Percentiles rank a stretch among this genome's conserved stretches.
These are phyloP conservation scores for Amphimedon queenslandica DNA, from an alignment of 37 sponge, comb jelly and placozoan genomes.

Conservation along the genomic window DNA sequence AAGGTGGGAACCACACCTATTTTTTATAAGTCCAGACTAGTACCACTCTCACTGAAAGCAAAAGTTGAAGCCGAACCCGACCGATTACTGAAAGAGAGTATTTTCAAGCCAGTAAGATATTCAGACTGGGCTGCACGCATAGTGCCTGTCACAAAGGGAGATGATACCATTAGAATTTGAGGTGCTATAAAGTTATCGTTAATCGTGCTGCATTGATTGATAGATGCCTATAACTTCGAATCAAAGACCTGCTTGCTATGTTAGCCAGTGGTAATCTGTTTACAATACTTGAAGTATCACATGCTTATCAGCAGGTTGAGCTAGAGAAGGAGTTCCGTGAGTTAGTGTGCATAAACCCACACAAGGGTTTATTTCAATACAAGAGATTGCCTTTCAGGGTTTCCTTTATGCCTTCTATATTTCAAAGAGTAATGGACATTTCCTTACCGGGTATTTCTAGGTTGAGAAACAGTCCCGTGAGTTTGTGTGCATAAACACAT, in stretches of 20 bases:
- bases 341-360: too few relatives aligned
- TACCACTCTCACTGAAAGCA: constrained; percentile 33
- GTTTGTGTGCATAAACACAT: too few relatives aligned
- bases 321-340: background rate
- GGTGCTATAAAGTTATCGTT: background rate
- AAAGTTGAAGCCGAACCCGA: constrained; percentile 42
- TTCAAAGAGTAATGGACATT: too few relatives aligned
- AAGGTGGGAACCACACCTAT: constrained; percentile 7
- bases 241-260: background rate
- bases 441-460: too few relatives aligned
- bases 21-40: constrained; percentile 28
- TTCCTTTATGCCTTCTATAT: too few relatives aligned
- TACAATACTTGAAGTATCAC: background rate
- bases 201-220: background rate
- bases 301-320: background rate
- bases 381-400: too few relatives aligned
- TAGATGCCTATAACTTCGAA: background rate
- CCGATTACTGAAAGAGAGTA: constrained; percentile 21
- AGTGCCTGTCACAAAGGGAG: background rate
- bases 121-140: constrained; percentile 23
- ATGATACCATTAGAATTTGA: background rate
- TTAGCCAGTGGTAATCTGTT: background rate
- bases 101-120: constrained; percentile 34
- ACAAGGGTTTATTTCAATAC: too few relatives aligned
- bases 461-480: too few relatives aligned